phyloP scores from a whole-genome alignment of 2,797 vertebrate species.

The Streptopelia turtur region DNA sequence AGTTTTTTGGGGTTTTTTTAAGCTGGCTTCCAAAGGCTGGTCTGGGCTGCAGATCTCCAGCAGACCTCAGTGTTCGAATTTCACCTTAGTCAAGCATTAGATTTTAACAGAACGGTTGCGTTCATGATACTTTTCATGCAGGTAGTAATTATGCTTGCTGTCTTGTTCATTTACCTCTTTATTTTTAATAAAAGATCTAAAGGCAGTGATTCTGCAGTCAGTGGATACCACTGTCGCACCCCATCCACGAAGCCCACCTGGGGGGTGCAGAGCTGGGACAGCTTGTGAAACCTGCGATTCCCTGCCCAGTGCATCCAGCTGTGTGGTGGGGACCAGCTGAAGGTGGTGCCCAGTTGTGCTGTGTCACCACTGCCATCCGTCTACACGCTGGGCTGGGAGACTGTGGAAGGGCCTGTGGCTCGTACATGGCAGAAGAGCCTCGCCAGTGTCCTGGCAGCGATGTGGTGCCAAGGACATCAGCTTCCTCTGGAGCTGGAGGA shows the following conservation, averaged over 20 bases:
- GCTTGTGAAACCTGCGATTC: accelerated
- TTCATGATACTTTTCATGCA: accelerated
- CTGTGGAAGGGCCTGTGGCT: not conserved
- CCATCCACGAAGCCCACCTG: not conserved
- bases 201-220: not conserved
- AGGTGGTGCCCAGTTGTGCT: accelerated
- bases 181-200: not conserved
- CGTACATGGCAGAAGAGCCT: accelerated
- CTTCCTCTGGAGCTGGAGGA: not conserved
- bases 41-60: not conserved
- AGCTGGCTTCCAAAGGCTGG: not conserved
- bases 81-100: not conserved
- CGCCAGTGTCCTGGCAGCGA: not conserved
- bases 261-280: not conserved
- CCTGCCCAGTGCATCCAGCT: accelerated
- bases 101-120: not conserved
- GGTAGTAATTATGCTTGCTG: not conserved
- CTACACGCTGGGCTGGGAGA: not conserved
- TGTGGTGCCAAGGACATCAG: not conserved
- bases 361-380: not conserved
- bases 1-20: not conserved
- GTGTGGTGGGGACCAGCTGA: accelerated
- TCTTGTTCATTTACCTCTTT: not conserved
- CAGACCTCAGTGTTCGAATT: not conserved
- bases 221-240: not conserved